phyloP scores from a whole-genome alignment of 2,888 invertebrate genomes.

The Myopa tessellatipennis region DNA sequence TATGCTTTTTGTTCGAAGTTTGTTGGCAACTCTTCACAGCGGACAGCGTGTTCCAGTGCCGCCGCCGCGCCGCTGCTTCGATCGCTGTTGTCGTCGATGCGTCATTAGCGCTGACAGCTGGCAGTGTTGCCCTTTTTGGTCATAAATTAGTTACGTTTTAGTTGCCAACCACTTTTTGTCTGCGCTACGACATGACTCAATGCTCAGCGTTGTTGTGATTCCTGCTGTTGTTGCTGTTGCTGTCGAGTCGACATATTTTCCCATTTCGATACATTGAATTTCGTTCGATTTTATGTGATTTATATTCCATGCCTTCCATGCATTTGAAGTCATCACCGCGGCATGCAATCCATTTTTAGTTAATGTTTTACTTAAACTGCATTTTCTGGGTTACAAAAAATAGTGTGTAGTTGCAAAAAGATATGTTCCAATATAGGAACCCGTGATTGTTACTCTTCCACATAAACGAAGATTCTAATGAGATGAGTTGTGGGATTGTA shows the following conservation, averaged over 20 bases:
- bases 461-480: too few relatives aligned
- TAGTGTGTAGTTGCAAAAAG: too few relatives aligned
- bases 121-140: slow-evolving; percentile 37
- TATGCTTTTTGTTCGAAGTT: slow-evolving; percentile 18
- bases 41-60: slow-evolving; percentile 27
- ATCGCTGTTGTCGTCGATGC: slow-evolving; percentile 28
- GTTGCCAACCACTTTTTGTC: not conserved
- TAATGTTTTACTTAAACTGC: too few relatives aligned
- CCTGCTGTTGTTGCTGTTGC: not conserved
- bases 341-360: too few relatives aligned
- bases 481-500: too few relatives aligned
- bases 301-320: too few relatives aligned
- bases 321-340: too few relatives aligned
- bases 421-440: too few relatives aligned
- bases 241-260: not conserved
- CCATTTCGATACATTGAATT: not conserved
- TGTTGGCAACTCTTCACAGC: slow-evolving; percentile 29
- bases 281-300: too few relatives aligned
- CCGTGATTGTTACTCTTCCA: too few relatives aligned
- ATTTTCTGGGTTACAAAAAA: too few relatives aligned
- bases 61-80: too few relatives aligned
- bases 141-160: slow-evolving; percentile 18
- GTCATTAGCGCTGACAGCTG: slow-evolving; percentile 36
- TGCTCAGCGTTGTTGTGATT: not conserved
- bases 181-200: not conserved